Percentiles rank a stretch among this genome's conserved stretches.
Conservation (phyloP, 2,888 invertebrate genomes). For the Hemithea aestivaria region DNA sequence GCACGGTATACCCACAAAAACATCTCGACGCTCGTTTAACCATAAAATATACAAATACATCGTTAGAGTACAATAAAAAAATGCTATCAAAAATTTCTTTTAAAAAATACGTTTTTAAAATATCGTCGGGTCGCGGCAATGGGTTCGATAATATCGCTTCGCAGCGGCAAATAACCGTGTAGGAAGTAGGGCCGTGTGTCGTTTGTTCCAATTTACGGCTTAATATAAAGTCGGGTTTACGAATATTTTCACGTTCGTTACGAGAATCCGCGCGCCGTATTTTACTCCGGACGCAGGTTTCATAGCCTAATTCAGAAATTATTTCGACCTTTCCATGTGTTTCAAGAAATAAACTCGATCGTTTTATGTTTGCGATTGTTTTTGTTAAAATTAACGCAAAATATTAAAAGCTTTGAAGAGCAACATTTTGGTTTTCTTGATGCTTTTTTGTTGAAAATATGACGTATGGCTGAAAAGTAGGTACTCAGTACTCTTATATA, state of each 20-base stretch:
- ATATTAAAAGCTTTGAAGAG: no score
- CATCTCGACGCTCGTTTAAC: no score
- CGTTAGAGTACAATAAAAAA: no score
- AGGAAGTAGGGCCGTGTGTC: constrained; percentile 29
- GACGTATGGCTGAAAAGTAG: no score
- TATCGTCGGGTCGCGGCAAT: constrained; percentile 6
- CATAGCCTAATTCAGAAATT: constrained; percentile 12
- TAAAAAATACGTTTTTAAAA: constrained; percentile 6
- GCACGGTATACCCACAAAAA: no score
- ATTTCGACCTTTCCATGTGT: constrained; percentile 9
- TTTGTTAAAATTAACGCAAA: no score
- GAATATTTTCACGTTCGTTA: constrained; percentile 39
- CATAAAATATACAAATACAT: no score
- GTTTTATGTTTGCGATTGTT: no score
- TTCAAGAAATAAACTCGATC: constrained; percentile 1
- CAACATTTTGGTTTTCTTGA: no score
- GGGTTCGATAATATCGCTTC: constrained; percentile 12
- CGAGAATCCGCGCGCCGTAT: constrained; percentile 30
- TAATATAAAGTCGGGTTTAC: constrained; percentile 58
- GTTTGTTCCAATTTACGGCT: constrained; percentile 60
- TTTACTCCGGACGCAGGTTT: constrained; percentile 6
- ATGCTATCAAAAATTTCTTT: no score
- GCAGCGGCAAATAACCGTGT: constrained; percentile 20
- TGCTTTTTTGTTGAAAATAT: no score
- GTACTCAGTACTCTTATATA: no score